Conservation (phyloP, 2,113 vertebrate species). For the Mustelus asterias region DNA sequence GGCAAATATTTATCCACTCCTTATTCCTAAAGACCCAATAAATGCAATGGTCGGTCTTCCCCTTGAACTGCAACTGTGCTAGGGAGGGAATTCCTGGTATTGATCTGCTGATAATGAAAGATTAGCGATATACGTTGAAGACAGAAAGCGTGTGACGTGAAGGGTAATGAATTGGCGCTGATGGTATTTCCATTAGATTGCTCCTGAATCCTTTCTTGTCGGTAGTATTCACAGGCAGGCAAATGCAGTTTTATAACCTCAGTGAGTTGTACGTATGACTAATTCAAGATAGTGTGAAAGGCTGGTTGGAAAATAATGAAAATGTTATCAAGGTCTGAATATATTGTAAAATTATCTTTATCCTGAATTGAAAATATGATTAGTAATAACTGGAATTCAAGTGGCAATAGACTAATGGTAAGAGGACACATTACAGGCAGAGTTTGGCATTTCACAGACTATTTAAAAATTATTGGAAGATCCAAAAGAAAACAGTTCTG, state of each 20-base stretch:
- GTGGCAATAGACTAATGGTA: neutral
- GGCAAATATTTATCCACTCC: neutral
- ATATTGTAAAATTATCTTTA: neutral
- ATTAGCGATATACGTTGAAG: neutral
- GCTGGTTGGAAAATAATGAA: neutral
- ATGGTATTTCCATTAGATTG: neutral
- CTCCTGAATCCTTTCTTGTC: neutral
- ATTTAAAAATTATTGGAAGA: neutral
- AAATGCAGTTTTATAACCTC: neutral
- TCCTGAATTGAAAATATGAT: neutral
- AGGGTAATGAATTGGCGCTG: neutral
- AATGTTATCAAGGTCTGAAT: neutral
- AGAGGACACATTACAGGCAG: neutral
- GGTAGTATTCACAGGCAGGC: no score
- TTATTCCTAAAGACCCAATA: neutral
- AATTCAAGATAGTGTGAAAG: neutral
- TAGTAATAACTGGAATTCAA: neutral
- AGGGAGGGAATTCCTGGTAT: neutral
- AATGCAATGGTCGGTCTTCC: neutral
- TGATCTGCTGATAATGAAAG: neutral
- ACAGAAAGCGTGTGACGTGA: neutral
- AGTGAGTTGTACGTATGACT: neutral
- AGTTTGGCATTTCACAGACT: neutral
- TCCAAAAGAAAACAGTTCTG: neutral
- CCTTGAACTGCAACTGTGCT: neutral